Evolutionary conservation across 2,113 vertebrate genomes (phyloP), one percentile per base, ranked within the genome.

Genomic region (Conger conger): DNA sequence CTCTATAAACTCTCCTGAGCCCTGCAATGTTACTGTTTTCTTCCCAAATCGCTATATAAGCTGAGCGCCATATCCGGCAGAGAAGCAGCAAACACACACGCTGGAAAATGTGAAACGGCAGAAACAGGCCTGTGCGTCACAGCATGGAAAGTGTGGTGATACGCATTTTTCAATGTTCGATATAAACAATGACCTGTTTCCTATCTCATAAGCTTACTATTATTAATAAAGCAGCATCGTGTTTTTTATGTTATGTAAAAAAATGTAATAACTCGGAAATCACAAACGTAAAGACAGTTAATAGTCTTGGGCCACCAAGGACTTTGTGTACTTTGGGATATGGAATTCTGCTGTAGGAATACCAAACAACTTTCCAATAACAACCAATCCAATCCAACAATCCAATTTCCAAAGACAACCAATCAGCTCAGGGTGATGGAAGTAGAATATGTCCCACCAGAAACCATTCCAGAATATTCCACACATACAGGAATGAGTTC

Each of bases 21-120:
- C 5, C n/a, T 73, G 68, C 30, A n/a, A 9, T 73, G 27, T 73
- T 68, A 27, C 20, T 23, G 8, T 63, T 63, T 63, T 27, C 57
- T 63, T 63, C 57, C 57, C 57, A 63, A 23, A 23, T 8, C 18
- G 20, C 20, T 63, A 16, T 5, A n/a, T 68, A n/a, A 73, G 68
- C 23, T 27, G 30, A 73, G 13, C 30, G 68, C n/a, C 5, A 73
- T 73, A 73, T 33, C 68, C 27, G 68, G 68, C 27, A 8, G 16
- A 11, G 68, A 73, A 73, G 33, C 54, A 3, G 60, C 6, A 3
- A 68, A 23, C 27, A 73, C 20, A 33, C 40, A 53, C 17, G 83
- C 84, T n/a, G 93, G 94, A 95, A 95, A 94, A 89, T 91, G 80
- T 94, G 89, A 91, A 91, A 87, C 76, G 40, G 7, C 85, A 80